These are phyloP conservation scores for Phengaris arion DNA, from an alignment of 2,888 invertebrate species.

Conservation along the genomic window DNA sequence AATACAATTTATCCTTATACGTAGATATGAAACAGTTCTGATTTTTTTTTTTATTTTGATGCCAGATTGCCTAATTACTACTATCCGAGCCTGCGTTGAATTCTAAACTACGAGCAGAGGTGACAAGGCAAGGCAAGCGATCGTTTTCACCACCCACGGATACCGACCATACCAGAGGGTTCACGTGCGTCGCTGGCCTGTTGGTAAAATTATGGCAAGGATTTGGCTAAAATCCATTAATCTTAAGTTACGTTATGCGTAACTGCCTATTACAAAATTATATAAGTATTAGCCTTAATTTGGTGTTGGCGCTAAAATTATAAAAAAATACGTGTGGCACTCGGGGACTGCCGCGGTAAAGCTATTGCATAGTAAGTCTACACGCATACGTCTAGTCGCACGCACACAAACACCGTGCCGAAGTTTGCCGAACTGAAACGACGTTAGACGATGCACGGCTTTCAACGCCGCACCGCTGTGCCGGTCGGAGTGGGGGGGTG, in stretches of 20 bases:
- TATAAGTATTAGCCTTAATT: conserved; percentile 3
- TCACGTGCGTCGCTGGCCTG: background rate
- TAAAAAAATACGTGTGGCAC: background rate
- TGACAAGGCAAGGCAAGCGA: background rate
- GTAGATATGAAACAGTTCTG: too few relatives aligned
- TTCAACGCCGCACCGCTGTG: too few relatives aligned
- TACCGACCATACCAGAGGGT: background rate
- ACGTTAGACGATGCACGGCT: too few relatives aligned
- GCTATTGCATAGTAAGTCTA: too few relatives aligned
- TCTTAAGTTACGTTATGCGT: conserved; percentile 16
- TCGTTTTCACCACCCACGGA: background rate
- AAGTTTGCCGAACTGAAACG: too few relatives aligned
- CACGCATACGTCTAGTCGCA: too few relatives aligned
- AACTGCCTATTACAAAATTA: conserved; percentile 12
- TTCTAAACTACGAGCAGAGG: background rate
- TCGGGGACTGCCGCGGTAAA: too few relatives aligned
- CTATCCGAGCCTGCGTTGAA: background rate
- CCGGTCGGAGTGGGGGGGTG: too few relatives aligned
- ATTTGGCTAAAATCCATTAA: conserved; percentile 5
- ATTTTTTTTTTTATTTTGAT: too few relatives aligned
- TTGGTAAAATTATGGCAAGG: background rate
- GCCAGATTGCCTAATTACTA: background rate
- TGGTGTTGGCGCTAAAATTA: background rate
- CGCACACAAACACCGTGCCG: too few relatives aligned
- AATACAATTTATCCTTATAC: too few relatives aligned